Evolutionary conservation across 2,888 invertebrate species (phyloP).

Genomic region (Cybosia mesomella): DNA sequence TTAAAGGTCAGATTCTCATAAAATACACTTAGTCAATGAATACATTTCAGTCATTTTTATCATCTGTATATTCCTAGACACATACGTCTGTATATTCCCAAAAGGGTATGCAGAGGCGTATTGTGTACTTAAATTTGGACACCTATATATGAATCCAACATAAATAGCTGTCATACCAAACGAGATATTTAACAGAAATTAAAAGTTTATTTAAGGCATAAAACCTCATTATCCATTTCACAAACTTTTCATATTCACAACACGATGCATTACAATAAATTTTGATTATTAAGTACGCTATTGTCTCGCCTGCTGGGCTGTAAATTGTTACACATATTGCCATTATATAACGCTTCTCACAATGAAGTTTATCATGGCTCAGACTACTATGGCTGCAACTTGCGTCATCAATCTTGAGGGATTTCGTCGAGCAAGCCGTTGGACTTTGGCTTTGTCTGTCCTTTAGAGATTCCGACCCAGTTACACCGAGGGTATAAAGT

Average conservation of each 20-base stretch:
- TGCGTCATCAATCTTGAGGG: slow-evolving; percentile 23
- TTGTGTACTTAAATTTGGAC: not conserved
- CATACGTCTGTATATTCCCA: not conserved
- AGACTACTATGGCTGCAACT: slow-evolving; percentile 13
- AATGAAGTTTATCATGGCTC: slow-evolving; percentile 9
- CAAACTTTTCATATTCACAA: not conserved
- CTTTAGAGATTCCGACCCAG: slow-evolving; percentile 10
- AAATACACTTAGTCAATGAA: too few relatives aligned
- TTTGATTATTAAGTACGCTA: not conserved
- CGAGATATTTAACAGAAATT: not conserved
- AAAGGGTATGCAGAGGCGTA: not conserved
- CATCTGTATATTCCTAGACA: not conserved
- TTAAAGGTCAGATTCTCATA: not conserved
- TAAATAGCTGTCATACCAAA: not conserved
- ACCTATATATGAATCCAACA: not conserved
- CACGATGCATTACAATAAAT: not conserved
- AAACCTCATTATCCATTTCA: not conserved
- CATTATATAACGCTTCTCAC: not conserved
- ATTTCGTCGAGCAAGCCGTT: slow-evolving; percentile 18
- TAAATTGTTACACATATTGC: not conserved
- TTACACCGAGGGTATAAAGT: not conserved
- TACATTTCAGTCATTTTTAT: not conserved
- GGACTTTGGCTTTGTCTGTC: slow-evolving; percentile 13
- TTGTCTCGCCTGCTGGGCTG: not conserved
- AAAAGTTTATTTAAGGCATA: too few relatives aligned